These are phyloP conservation scores for Matsumyia berberina DNA, from an alignment of 2,888 invertebrate genomes.

Conservation along the genomic window DNA sequence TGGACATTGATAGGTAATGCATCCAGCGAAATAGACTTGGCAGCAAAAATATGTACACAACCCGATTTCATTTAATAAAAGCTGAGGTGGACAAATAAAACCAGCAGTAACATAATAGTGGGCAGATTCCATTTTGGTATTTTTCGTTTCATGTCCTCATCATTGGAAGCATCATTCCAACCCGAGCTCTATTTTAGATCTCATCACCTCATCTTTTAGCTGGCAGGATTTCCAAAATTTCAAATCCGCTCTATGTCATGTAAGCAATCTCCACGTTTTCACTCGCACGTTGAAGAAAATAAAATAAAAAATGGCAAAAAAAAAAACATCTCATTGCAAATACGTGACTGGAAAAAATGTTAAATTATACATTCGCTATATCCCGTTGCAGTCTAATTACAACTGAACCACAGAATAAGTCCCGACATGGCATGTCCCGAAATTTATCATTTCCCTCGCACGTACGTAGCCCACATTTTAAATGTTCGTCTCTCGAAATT, in stretches of 20 bases:
- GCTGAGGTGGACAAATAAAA: background rate
- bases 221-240: background rate
- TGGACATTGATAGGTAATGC: conserved; percentile 48
- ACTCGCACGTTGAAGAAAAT: background rate
- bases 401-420: conserved; percentile 6
- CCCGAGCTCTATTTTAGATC: too few relatives aligned
- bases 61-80: too few relatives aligned
- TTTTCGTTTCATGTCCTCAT: too few relatives aligned
- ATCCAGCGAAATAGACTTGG: conserved; percentile 27
- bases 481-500: conserved; percentile 17
- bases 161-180: too few relatives aligned
- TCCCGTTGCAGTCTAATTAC: conserved; percentile 61
- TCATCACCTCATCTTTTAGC: too few relatives aligned
- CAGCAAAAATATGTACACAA: conserved; percentile 25
- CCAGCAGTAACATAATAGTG: background rate
- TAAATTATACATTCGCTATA: conserved; percentile 46
- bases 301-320: background rate
- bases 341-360: conserved; percentile 42
- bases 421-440: background rate
- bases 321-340: conserved; percentile 11
- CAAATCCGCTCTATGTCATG: background rate
- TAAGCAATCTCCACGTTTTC: conserved; percentile 3
- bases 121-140: too few relatives aligned
- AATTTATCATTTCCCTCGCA: conserved; percentile 46
- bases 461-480: conserved; percentile 32